Evolutionary conservation across 2,888 invertebrate species (phyloP).

Genomic region (Punctoribates punctum): DNA sequence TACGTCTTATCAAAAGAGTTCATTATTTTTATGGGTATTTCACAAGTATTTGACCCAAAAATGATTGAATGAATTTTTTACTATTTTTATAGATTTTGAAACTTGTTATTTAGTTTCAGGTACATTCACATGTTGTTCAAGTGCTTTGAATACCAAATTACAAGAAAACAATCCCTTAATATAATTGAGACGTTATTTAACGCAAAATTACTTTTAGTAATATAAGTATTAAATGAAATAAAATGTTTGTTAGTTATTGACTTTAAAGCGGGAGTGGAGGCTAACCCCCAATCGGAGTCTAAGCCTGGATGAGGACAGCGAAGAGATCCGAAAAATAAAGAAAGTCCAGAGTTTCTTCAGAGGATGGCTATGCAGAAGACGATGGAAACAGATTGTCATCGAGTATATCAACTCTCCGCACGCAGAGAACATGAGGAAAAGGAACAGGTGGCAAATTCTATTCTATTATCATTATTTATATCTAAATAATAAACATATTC

Average conservation of each 20-base stretch:
- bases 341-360: slow-evolving; percentile 81
- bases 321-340: slow-evolving; percentile 81
- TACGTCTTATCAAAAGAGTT: slow-evolving; percentile 53
- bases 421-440: slow-evolving; percentile 86
- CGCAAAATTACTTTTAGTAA: neutral
- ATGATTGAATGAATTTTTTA: no score
- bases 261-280: slow-evolving; percentile 74
- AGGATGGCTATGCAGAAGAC: slow-evolving; percentile 82
- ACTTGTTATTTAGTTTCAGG: no score
- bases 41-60: no score
- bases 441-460: slow-evolving; percentile 66
- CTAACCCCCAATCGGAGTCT: slow-evolving; percentile 54
- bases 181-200: neutral
- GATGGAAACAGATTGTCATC: slow-evolving; percentile 93
- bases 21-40: neutral
- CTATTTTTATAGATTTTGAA: no score
- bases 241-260: slow-evolving; percentile 62
- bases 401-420: slow-evolving; percentile 91
- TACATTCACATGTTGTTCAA: no score
- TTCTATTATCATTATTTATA: no score
- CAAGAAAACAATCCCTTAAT: no score
- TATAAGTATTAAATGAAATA: neutral
- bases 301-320: slow-evolving; percentile 57
- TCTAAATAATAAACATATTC: no score
- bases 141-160: no score